Evolutionary conservation across 1,140 invertebrate species (phyloP), one percentile per base, ranked within the genome.

Genomic region (Odontomachus brunneus): DNA sequence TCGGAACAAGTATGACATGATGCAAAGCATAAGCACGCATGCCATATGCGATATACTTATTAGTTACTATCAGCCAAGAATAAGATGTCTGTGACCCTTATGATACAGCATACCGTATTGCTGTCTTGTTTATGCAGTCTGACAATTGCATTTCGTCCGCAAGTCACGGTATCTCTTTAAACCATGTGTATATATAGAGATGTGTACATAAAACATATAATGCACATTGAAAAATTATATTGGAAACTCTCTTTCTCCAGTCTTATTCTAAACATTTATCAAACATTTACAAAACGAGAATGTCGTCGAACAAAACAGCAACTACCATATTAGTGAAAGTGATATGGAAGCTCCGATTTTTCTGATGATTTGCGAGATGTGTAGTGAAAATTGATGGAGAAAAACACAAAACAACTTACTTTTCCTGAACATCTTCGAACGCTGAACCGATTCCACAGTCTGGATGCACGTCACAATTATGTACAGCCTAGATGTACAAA

Each of bases 381-480:
- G 38, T 44, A n/a, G 38, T 44, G 38, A 57, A 19, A 29, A 62
- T 59, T 55, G 38, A 59, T 14, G 17, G 19, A 67, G 67, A 44
- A 22, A 82, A 85, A 4, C 65, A 72, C 1, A 29, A 76, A 53
- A 71, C 26, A 72, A 95, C 95, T 95, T 94, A 96, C 95, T 96
- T 96, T 93, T 96, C 95, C 82, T 95, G 94, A 48, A 92, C 94
- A 65, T 95, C 91, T 44, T 96, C 95, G 80, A 95, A 95, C 29
- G 94, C 94, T 51, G 93, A 93, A 48, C 95, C 95, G 55, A 95
- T 95, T 26, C 95, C 94, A 88, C 94, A 95, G 76, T 95, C 95
- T 85, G 95, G 91, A 92, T 95, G 95, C 63, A 94, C 94, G 88
- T 95, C 94, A 92, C 95, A 96, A 91, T 94, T 95, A 86, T 95